Evolutionary conservation across 2,888 invertebrate species (phyloP), one percentile per base, ranked within the genome.

Genomic region (Achlya flavicornis): DNA sequence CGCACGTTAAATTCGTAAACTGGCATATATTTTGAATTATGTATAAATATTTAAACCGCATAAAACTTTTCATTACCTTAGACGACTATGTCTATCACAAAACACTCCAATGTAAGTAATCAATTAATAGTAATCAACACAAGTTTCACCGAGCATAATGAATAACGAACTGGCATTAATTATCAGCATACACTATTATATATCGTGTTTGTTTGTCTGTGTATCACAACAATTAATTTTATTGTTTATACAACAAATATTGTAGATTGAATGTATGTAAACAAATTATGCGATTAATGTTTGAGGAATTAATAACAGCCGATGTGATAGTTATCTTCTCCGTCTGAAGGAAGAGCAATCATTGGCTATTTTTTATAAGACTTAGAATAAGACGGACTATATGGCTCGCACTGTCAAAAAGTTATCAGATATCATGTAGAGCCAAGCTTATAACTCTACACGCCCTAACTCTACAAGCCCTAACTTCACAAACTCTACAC

Each of bases 71-170:
- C 8, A 38, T 48, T 48, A 53, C 53, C 53, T 53, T 53, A 10
- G 53, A 16, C 16, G 53, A 19, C 8, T 53, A 19, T 7, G 7
- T 10, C 19, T 53, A 19, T 10, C 53, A 53, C 53, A 10, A n/a
- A 10, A 53, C 53, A 10, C 7, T 53, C 16, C 16, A 19, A 53
- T 19, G 7, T 53, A 53, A 53, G 19, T 19, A 1, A 53, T 53
- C 19, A 10, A 53, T 53, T 53, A 19, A 19, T 10, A 19, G 8
- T 19, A 53, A 19, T 19, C 4, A 53, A 4, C 53, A 53, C 53
- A 53, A 53, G 53, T 53, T 19, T 19, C 41, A 58, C 38, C 33
- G 57, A 67, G 65, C 69, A 67, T 65, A 70, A 72, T 70, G 70
- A 16, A 59, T 65, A 57, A 48, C 63, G n/a, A 12, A 11, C 61